These are phyloP conservation scores for Triplophysa rosa DNA, from an alignment of 2,113 vertebrate species.

Conservation along the genomic window DNA sequence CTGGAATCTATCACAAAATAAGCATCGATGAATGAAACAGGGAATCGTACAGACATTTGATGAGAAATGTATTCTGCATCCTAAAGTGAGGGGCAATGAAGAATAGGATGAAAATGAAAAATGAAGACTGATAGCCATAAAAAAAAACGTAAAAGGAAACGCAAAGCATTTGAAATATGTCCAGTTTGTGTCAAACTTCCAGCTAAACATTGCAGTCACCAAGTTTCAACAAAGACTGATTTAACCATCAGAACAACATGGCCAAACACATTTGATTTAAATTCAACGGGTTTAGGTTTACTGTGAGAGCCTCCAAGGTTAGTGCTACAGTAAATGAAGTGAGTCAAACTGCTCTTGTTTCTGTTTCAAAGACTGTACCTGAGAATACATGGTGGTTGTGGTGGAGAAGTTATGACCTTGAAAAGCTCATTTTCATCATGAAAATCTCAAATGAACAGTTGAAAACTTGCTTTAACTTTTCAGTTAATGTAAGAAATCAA, in stretches of 20 bases:
- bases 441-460: too few relatives aligned
- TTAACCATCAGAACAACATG: background rate
- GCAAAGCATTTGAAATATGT: slow-evolving; percentile 3
- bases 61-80: background rate
- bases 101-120: background rate
- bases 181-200: background rate
- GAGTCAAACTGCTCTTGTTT: background rate
- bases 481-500: too few relatives aligned
- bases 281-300: background rate
- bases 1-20: background rate
- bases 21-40: background rate
- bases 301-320: background rate
- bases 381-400: background rate
- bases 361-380: background rate
- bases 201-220: too few relatives aligned
- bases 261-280: background rate
- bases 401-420: background rate
- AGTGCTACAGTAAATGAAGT: background rate
- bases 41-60: background rate
- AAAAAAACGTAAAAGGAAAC: background rate
- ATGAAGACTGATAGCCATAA: background rate
- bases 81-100: background rate
- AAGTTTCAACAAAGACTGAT: slow-evolving; percentile 5
- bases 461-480: too few relatives aligned
- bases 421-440: background rate